Percentiles rank a stretch among this genome's conserved stretches.
phyloP scores from a whole-genome alignment of 53 echinoderm and acorn worm species.

The Patiria pectinifera region DNA sequence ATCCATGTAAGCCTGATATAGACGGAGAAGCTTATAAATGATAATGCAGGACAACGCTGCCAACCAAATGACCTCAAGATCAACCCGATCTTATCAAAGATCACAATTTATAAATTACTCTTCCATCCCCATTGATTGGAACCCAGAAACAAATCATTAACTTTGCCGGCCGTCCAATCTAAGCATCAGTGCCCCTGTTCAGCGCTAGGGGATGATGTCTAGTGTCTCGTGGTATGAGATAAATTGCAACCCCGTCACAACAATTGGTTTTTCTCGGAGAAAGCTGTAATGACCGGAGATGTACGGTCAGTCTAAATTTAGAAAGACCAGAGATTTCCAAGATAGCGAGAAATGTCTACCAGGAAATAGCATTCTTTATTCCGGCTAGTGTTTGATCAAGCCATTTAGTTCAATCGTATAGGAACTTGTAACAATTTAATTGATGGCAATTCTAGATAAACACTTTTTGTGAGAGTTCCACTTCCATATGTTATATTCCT shows the following conservation, averaged over 20 bases:
- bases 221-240: not conserved
- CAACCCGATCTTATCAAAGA: not conserved
- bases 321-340: not conserved
- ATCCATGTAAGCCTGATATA: not conserved
- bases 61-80: not conserved
- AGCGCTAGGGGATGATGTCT: not conserved
- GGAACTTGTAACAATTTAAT: not conserved
- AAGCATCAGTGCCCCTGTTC: not conserved
- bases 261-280: not conserved
- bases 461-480: not conserved
- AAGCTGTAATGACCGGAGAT: not conserved
- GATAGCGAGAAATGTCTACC: not conserved
- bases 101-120: constrained; percentile 12
- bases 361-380: not conserved
- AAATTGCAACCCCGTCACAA: not conserved
- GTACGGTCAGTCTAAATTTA: not conserved
- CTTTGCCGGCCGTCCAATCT: not conserved
- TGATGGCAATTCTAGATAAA: not conserved
- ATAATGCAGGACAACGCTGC: not conserved
- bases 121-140: not conserved
- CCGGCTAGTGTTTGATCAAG: not conserved
- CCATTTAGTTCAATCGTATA: not conserved
- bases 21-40: not conserved
- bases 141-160: not conserved
- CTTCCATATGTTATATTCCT: no score